Evolutionary conservation across 2,797 vertebrate species (phyloP).

Genomic region (Leuciscus waleckii): DNA sequence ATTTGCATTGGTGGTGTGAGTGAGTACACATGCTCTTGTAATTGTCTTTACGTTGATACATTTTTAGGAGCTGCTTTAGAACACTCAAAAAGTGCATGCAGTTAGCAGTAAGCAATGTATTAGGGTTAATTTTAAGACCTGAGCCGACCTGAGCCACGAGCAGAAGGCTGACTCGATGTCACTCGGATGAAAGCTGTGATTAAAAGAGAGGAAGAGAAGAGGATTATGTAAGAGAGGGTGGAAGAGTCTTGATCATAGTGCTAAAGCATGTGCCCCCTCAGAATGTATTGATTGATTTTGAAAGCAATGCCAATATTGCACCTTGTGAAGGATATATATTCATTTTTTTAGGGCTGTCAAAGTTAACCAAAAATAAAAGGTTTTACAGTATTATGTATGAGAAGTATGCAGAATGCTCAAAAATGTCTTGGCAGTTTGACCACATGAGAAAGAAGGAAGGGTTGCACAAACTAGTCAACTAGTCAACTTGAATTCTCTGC

Average conservation of each 20-base stretch:
- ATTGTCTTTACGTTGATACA: background rate
- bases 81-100: background rate
- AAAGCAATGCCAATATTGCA: background rate
- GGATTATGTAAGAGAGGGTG: constrained; percentile 6
- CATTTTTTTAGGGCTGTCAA: background rate
- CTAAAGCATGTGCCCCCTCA: background rate
- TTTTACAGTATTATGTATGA: background rate
- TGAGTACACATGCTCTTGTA: background rate
- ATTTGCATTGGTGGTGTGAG: background rate
- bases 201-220: constrained; percentile 24
- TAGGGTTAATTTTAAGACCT: constrained; percentile 1
- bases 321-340: background rate
- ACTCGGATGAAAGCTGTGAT: constrained; percentile 29
- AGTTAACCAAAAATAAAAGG: background rate
- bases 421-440: background rate
- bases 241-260: background rate
- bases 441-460: no score
- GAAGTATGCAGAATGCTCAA: background rate
- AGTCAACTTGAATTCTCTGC: no score
- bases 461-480: no score
- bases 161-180: constrained; percentile 15
- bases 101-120: background rate
- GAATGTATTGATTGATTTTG: background rate
- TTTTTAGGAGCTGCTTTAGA: background rate
- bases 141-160: background rate